phyloP scores from a whole-genome alignment of 2,888 invertebrate genomes.

The Polyommatus iphigenia region DNA sequence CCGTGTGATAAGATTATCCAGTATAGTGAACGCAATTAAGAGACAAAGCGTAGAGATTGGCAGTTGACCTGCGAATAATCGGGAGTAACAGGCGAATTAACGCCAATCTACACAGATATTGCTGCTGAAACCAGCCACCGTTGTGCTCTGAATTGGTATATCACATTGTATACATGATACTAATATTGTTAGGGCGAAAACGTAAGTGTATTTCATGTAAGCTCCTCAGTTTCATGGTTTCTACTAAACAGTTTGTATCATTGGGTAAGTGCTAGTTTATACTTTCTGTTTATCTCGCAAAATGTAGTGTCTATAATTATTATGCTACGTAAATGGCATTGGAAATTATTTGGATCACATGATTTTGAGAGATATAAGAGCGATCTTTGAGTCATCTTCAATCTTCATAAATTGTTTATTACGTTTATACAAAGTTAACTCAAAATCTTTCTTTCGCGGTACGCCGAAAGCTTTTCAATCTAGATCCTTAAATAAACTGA shows the following conservation, averaged over 20 bases:
- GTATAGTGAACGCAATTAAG: not conserved
- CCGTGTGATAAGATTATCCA: not conserved
- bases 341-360: too few species aligned
- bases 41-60: not conserved
- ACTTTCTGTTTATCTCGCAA: too few species aligned
- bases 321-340: too few species aligned
- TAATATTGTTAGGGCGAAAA: too few species aligned
- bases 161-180: not conserved
- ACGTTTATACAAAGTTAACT: not conserved
- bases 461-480: not conserved
- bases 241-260: too few species aligned
- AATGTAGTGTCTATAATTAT: too few species aligned
- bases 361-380: too few species aligned
- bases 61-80: slow-evolving; percentile 8
- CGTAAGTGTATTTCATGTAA: not conserved
- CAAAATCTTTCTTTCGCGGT: not conserved
- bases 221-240: too few species aligned
- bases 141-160: not conserved
- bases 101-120: slow-evolving; percentile 13
- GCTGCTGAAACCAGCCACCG: not conserved
- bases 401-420: too few species aligned
- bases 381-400: too few species aligned
- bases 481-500: not conserved
- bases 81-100: not conserved
- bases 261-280: too few species aligned